Base-by-base conservation (phyloP, 2,888 invertebrate species). In the Pollenia griseotomentosa region DNA sequence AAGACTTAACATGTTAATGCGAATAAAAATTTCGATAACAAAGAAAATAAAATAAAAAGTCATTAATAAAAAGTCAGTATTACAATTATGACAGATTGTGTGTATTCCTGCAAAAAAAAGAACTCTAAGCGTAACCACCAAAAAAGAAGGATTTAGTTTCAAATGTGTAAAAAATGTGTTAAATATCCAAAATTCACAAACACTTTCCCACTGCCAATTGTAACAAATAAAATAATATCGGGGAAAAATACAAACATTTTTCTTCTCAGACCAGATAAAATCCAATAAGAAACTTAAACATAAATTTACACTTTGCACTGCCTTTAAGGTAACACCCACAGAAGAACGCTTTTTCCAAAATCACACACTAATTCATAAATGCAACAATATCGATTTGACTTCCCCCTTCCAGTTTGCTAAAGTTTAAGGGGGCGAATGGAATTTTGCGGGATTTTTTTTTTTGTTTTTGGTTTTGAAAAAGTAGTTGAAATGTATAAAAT, bases 281-380 rank as follows among this genome's bases (percentile, higher is more conserved):
- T 93, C 93, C 91, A 90, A 91, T 90, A 91, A 71, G 79, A 87
- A 84, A 77, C 73, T 81, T 73, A 84, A 87, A 92, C 93, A 93
- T 93, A 93, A 93, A 93, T 93, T 93, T 93, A 92, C 93, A 93
- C 93, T 93, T 92, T 91, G 92, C 92, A 90, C 92, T 91, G 93
- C 93, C 92, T 93, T 92, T 90, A 89, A 89, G 92, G 92, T 88
- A 89, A 90, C 92, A 90, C 92, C 92, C 91, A 89, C 90, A 88
- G 81, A 88, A 88, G 81, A 86, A 83, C 86, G 88, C 70, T 73
- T 80, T 73, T 66, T 46, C 12, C 46, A 66, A 85, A 88, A 87
- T 88, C 88, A 89, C 88, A 89, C 88, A 88, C 81, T 84, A 89
- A 89, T 88, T 88, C 88, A 83, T 84, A 82, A 88, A 88, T 85